phyloP scores from a whole-genome alignment of 2,797 vertebrate genomes.

The Myoxocephalus aenaeus region DNA sequence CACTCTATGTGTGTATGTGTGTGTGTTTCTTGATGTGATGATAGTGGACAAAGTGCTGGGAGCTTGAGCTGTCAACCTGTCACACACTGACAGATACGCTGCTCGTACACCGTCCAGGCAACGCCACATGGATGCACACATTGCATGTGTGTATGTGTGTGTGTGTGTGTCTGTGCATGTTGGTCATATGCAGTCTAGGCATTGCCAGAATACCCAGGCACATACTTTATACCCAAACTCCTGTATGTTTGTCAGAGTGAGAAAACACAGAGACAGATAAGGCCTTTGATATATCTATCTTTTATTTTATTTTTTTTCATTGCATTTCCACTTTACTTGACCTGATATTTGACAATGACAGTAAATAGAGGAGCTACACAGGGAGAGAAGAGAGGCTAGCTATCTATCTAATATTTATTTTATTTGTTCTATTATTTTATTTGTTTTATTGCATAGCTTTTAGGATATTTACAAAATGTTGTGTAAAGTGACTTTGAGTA shows the following conservation, averaged over 20 bases:
- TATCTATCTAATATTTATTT: background rate
- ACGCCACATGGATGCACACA: conserved; percentile 79
- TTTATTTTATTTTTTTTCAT: conserved; percentile 16
- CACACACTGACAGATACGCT: conserved; percentile 96
- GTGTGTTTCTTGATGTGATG: conserved; percentile 88
- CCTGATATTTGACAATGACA: conserved; percentile 40
- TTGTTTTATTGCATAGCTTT: no score
- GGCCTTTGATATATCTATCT: conserved; percentile 49
- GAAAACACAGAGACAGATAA: conserved; percentile 58
- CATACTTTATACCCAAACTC: conserved; percentile 58
- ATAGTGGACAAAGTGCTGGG: conserved; percentile 97
- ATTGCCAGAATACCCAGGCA: conserved; percentile 67
- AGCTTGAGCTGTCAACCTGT: conserved; percentile 95
- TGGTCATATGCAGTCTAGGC: conserved; percentile 76
- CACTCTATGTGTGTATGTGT: conserved; percentile 30
- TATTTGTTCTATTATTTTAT: no score
- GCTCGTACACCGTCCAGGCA: conserved; percentile 92
- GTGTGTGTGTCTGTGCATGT: conserved; percentile 55
- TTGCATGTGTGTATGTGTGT: conserved; percentile 45
- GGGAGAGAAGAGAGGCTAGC: background rate
- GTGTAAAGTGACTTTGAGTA: no score
- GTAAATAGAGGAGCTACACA: conserved; percentile 2
- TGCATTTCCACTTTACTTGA: conserved; percentile 33
- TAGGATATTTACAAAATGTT: no score
- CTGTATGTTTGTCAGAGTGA: conserved; percentile 58